These are phyloP conservation scores for Miltochrista miniata DNA, from an alignment of 2,888 invertebrate species.

Conservation along the genomic window DNA sequence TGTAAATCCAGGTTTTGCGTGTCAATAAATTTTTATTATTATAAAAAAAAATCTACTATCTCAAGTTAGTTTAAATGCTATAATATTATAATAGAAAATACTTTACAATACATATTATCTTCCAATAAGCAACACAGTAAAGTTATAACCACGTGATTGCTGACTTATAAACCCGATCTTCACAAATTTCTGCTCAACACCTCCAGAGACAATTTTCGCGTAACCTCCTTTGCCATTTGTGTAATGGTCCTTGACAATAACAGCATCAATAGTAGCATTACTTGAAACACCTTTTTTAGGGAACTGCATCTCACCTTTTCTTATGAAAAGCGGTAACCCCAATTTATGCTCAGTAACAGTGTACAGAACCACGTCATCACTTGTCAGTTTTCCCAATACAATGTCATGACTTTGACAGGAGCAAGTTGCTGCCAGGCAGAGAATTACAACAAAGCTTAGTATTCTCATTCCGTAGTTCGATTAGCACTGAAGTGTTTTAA, in stretches of 20 bases:
- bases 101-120: too few species aligned
- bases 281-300: conserved; percentile 64
- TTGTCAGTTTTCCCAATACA: conserved; percentile 55
- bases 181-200: conserved; percentile 68
- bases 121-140: conserved; percentile 72
- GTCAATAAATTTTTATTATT: too few species aligned
- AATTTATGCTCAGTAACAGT: conserved; percentile 66
- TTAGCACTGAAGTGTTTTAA: conserved; percentile 61
- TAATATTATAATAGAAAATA: too few species aligned
- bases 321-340: conserved; percentile 65
- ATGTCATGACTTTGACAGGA: conserved; percentile 68
- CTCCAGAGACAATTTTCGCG: conserved; percentile 65
- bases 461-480: conserved; percentile 69
- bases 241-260: conserved; percentile 64
- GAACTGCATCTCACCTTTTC: conserved; percentile 61
- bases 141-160: conserved; percentile 66
- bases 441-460: conserved; percentile 43
- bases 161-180: conserved; percentile 75
- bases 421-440: conserved; percentile 53
- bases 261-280: conserved; percentile 64
- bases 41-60: too few species aligned
- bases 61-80: too few species aligned
- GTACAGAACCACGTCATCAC: conserved; percentile 65
- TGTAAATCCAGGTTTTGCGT: too few species aligned
- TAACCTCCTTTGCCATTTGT: conserved; percentile 67